Percentiles rank a stretch among this genome's conserved stretches.
Conservation (phyloP, 2,113 vertebrate species). For the Cettia cetti region DNA sequence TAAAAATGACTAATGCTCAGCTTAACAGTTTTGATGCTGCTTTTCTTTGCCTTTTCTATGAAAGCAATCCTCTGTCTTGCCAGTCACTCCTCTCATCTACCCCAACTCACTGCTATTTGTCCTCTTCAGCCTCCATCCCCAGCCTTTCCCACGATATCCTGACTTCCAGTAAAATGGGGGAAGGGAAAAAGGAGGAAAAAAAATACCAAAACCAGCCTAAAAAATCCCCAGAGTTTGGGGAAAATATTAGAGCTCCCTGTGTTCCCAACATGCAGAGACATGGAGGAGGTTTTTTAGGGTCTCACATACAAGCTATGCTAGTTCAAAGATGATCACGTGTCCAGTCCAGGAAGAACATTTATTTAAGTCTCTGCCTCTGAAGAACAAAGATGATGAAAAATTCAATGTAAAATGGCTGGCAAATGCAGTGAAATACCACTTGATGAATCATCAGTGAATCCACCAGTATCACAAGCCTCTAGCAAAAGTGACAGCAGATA, state of each 20-base stretch:
- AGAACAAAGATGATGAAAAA: background rate
- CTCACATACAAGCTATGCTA: background rate
- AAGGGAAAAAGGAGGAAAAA: background rate
- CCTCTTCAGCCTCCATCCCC: background rate
- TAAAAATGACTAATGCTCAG: slow-evolving; percentile 37
- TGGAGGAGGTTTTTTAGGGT: background rate
- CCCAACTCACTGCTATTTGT: background rate
- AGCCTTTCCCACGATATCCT: background rate
- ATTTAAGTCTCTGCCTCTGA: background rate
- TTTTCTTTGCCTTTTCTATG: slow-evolving; percentile 27
- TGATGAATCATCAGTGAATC: background rate
- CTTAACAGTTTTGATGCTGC: slow-evolving; percentile 26
- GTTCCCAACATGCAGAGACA: background rate
- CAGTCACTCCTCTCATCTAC: slow-evolving; percentile 29
- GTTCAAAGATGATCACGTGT: background rate
- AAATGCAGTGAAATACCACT: background rate
- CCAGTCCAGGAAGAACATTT: background rate
- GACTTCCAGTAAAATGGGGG: background rate
- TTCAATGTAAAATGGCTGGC: background rate
- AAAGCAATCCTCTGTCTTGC: slow-evolving; percentile 23
- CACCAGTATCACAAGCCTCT: background rate
- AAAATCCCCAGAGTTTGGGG: fast-evolving
- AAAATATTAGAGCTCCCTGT: background rate
- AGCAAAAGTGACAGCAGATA: background rate
- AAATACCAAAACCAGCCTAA: background rate